Evolutionary conservation across 2,888 invertebrate species (phyloP), one percentile per base, ranked within the genome.

Genomic region (Crocallis elinguaria): DNA sequence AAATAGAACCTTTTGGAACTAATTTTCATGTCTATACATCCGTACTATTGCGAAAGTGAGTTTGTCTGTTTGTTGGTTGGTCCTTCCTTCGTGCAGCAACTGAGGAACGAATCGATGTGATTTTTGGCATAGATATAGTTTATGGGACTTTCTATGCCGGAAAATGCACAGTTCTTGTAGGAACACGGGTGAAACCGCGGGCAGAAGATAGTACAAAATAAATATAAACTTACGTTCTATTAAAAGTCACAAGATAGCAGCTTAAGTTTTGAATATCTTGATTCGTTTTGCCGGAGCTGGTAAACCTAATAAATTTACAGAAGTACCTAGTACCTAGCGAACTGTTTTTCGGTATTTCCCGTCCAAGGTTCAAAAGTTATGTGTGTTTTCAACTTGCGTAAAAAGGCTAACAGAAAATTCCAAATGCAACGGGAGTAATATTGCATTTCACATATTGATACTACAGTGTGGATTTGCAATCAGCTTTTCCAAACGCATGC

Each of bases 361-460:
- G 53, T 49, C 53, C 21, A 25, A 38, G 21, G 14, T 49, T 44
- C 21, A 44, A 42, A 57, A 67, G 52, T 62, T 64, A 66, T 64
- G 55, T 60, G 60, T 65, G 55, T 66, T 63, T 64, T 57, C 48
- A 52, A 59, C 50, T 53, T 57, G 52, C 45, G 30, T 62, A 66
- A 60, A 69, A 66, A 63, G 37, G 44, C 41, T 42, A 54, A 51
- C 66, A 67, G 67, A 69, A 60, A 66, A 49, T 49, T 66, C 67
- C 67, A 67, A 70, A 66, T 64, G 61, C 55, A 56, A 57, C 49
- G 59, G 57, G 59, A 57, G 59, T 61, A 58, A 54, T 63, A 62
- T 57, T 64, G 49, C 57, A 41, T 57, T 53, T 41, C 39, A 27
- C 42, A 51, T 50, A 49, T 36, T 13, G 27, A 9, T 42, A 49